phyloP scores from a whole-genome alignment of 2,888 invertebrate genomes.

The Orchestes rusci region DNA sequence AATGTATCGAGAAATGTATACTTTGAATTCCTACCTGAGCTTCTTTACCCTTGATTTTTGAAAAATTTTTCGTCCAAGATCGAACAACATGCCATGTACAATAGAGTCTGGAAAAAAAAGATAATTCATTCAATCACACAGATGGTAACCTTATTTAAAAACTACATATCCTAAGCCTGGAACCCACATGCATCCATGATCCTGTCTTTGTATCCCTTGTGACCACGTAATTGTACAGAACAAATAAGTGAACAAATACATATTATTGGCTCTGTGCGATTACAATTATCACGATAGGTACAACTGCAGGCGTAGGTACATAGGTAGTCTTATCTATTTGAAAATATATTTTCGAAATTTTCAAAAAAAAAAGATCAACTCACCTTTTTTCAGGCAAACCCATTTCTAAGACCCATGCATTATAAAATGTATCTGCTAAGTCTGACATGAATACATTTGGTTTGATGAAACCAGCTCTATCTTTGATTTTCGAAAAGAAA shows the following conservation, averaged over 20 bases:
- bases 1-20: background rate
- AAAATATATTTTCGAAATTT: background rate
- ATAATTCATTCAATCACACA: constrained; percentile 4
- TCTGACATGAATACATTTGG: constrained; percentile 6
- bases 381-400: constrained; percentile 1
- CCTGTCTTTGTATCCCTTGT: too few relatives aligned
- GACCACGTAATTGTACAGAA: too few relatives aligned
- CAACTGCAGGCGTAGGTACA: too few relatives aligned
- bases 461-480: background rate
- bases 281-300: too few relatives aligned
- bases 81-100: constrained; percentile 24
- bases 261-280: too few relatives aligned
- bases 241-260: too few relatives aligned
- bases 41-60: constrained; percentile 18
- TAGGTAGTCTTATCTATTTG: too few relatives aligned
- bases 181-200: too few relatives aligned
- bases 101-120: constrained; percentile 18
- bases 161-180: too few relatives aligned
- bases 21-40: constrained; percentile 11
- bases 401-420: constrained; percentile 3
- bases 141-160: background rate
- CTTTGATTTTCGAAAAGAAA: constrained; percentile 3
- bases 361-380: constrained; percentile 1
- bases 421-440: constrained; percentile 4
- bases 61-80: constrained; percentile 19